Evolutionary conservation across 2,797 vertebrate species (phyloP).

Genomic region (Kryptopterus vitreolus): DNA sequence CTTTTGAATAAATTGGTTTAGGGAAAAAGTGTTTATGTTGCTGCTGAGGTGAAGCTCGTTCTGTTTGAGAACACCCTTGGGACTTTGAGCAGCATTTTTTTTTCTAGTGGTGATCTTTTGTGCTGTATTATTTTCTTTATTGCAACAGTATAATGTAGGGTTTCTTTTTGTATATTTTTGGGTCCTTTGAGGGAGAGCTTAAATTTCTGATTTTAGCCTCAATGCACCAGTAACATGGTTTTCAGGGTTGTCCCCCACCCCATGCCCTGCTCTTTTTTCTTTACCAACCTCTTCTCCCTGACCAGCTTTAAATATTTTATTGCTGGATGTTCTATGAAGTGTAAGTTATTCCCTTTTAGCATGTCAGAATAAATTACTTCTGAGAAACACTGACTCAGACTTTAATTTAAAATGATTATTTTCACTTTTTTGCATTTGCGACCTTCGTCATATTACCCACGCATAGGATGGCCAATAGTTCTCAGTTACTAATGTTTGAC

Average conservation of each 20-base stretch:
- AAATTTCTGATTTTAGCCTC: slow-evolving; percentile 68
- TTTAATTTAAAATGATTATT: slow-evolving; percentile 56
- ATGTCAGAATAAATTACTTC: slow-evolving; percentile 78
- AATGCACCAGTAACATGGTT: slow-evolving; percentile 57
- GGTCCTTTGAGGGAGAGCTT: slow-evolving; percentile 71
- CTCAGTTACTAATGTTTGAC: too few species aligned
- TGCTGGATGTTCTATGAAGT: slow-evolving; percentile 78
- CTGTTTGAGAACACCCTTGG: neutral
- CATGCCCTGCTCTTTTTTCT: slow-evolving; percentile 33
- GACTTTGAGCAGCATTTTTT: slow-evolving; percentile 6
- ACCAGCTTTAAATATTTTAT: slow-evolving; percentile 77
- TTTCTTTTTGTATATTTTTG: slow-evolving; percentile 65
- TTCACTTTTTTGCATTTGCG: neutral
- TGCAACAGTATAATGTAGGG: slow-evolving; percentile 43
- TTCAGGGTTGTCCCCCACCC: slow-evolving; percentile 32
- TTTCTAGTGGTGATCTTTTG: neutral
- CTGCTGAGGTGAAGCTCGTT: slow-evolving; percentile 7
- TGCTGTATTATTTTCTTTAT: slow-evolving; percentile 57
- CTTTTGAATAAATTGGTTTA: slow-evolving; percentile 62
- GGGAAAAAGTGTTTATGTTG: slow-evolving; percentile 58
- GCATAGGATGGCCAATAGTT: too few species aligned
- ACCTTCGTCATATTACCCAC: too few species aligned
- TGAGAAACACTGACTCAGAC: slow-evolving; percentile 62
- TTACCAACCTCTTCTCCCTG: slow-evolving; percentile 48
- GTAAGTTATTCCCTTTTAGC: slow-evolving; percentile 88